phyloP scores from a whole-genome alignment of 2,113 vertebrate species.

The Tamias sibiricus region DNA sequence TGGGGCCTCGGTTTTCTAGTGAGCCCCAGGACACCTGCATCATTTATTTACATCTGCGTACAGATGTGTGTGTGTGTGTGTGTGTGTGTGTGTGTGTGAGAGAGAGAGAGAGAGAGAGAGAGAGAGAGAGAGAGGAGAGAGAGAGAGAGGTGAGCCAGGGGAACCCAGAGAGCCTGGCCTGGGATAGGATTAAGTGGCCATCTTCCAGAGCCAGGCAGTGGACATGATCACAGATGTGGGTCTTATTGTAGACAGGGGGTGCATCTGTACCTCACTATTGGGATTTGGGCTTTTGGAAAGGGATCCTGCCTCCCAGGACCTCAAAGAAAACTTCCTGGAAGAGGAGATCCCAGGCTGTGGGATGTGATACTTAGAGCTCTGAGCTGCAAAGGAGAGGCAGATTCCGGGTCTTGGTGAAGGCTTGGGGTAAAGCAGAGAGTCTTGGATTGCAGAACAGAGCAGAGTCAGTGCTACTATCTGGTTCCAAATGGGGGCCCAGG shows the following conservation, averaged over 20 bases:
- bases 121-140: too few species aligned
- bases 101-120: too few species aligned
- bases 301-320: background rate
- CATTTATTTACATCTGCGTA: background rate
- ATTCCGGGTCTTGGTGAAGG: background rate
- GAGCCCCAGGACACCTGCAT: background rate
- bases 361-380: background rate
- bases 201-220: background rate
- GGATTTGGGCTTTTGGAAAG: background rate
- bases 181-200: background rate
- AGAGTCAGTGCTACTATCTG: background rate
- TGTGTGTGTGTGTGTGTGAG: too few species aligned
- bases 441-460: background rate
- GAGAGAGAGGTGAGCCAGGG: background rate
- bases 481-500: background rate
- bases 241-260: background rate
- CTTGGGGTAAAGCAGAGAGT: background rate
- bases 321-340: background rate
- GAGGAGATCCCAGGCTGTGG: background rate
- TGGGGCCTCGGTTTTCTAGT: background rate
- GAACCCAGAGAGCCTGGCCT: background rate
- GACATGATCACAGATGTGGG: background rate
- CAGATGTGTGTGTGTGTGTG: background rate
- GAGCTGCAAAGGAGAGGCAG: background rate
- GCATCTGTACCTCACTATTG: background rate